These are phyloP conservation scores for Acleris laterana DNA, from an alignment of 2,888 invertebrate species.

Conservation along the genomic window DNA sequence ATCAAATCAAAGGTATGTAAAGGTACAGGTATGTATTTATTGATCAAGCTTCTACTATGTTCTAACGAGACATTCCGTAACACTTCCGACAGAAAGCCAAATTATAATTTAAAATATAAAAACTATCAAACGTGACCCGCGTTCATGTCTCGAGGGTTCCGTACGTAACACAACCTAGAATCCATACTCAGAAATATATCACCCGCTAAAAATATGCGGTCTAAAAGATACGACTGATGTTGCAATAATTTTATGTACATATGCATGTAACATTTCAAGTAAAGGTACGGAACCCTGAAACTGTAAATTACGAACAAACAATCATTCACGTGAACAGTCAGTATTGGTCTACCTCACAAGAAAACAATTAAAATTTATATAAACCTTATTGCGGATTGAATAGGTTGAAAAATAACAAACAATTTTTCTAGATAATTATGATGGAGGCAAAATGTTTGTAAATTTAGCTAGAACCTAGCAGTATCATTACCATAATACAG, in stretches of 20 bases:
- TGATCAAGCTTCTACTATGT: constrained; percentile 82
- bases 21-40: constrained; percentile 80
- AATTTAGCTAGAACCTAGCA: constrained; percentile 22
- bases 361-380: constrained; percentile 47
- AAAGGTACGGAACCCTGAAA: constrained; percentile 25
- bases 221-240: neutral
- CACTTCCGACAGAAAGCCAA: constrained; percentile 65
- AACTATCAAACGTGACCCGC: constrained; percentile 58
- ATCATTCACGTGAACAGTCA: constrained; percentile 66
- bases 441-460: constrained; percentile 35
- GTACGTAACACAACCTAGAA: constrained; percentile 18
- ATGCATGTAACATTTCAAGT: constrained; percentile 3
- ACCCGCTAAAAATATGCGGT: neutral
- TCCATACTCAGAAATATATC: neutral
- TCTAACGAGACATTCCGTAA: constrained; percentile 71
- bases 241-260: constrained; percentile 9
- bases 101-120: constrained; percentile 54
- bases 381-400: constrained; percentile 30
- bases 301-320: constrained; percentile 42
- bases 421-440: constrained; percentile 27
- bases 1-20: constrained; percentile 58
- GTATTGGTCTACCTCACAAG: constrained; percentile 61
- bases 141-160: constrained; percentile 20
- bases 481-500: neutral
- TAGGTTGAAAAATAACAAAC: constrained; percentile 7